Percentiles rank a stretch among this genome's conserved stretches.
Conservation (phyloP, 2,113 vertebrate genomes). For the Ranitomeya imitator region DNA sequence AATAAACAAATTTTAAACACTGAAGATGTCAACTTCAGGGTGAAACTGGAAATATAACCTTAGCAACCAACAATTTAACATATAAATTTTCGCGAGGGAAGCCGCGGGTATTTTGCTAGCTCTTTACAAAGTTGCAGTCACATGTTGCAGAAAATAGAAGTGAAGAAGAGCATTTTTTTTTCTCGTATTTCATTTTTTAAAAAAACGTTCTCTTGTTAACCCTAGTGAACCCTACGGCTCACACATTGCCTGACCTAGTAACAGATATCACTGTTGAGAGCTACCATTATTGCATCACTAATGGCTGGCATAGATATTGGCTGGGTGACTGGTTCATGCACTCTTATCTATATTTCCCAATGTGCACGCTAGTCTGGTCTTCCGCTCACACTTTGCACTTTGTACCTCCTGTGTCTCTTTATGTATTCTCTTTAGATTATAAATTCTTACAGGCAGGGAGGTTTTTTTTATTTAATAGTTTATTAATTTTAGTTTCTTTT, state of each 20-base stretch:
- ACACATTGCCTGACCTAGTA: background rate
- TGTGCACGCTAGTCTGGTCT: background rate
- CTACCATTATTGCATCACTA: background rate
- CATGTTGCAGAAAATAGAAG: too few relatives aligned
- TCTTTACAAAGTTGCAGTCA: too few relatives aligned
- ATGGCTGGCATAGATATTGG: background rate
- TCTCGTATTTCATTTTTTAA: too few relatives aligned
- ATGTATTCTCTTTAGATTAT: background rate
- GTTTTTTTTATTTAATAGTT: background rate
- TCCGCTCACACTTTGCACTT: background rate
- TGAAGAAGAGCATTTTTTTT: too few relatives aligned
- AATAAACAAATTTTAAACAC: too few relatives aligned
- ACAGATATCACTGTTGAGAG: background rate
- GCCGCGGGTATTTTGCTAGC: too few relatives aligned
- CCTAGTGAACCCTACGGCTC: too few relatives aligned
- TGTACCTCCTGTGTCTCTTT: background rate
- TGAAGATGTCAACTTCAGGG: too few relatives aligned
- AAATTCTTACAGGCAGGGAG: background rate
- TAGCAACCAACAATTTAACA: too few relatives aligned
- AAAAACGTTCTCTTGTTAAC: too few relatives aligned
- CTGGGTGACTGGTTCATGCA: background rate
- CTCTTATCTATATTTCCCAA: background rate
- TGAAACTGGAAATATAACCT: too few relatives aligned
- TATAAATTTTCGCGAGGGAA: too few relatives aligned
- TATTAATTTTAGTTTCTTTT: background rate